A percentile compares a stretch with the other conserved stretches of the same genome.
These are phyloP conservation scores for Turdus rufiventris DNA, from an alignment of 2,113 vertebrate genomes.

Conservation along the genomic window DNA sequence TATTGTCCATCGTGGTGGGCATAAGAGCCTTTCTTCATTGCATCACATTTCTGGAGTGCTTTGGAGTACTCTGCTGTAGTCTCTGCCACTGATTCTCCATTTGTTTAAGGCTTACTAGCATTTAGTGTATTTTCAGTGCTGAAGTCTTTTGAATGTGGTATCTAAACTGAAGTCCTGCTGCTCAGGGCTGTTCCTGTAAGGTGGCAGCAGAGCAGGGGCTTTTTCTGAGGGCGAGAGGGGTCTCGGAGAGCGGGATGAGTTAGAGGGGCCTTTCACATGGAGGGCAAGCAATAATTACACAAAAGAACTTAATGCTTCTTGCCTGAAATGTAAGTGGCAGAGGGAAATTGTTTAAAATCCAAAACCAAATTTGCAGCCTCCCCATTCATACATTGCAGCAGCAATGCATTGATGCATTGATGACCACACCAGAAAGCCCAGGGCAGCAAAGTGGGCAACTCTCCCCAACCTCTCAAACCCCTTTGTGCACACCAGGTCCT, in stretches of 20 bases:
- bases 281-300: background rate
- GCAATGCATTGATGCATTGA: too few relatives aligned
- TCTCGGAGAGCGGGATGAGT: background rate
- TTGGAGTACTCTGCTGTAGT: background rate
- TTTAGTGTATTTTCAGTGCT: background rate
- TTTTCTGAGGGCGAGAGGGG: background rate
- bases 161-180: background rate
- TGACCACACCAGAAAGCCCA: background rate
- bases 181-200: background rate
- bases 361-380: background rate
- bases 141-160: background rate
- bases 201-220: background rate
- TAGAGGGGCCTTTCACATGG: background rate
- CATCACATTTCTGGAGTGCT: background rate
- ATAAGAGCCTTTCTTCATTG: background rate
- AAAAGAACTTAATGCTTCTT: background rate
- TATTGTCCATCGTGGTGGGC: background rate
- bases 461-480: background rate
- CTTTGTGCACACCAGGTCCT: background rate
- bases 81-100: background rate
- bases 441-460: fast-evolving
- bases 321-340: background rate
- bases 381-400: fast-evolving
- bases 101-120: background rate
- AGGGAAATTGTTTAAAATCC: background rate